Evolutionary conservation across 1,140 invertebrate species (phyloP).

Genomic region (Drosophila bocki): DNA sequence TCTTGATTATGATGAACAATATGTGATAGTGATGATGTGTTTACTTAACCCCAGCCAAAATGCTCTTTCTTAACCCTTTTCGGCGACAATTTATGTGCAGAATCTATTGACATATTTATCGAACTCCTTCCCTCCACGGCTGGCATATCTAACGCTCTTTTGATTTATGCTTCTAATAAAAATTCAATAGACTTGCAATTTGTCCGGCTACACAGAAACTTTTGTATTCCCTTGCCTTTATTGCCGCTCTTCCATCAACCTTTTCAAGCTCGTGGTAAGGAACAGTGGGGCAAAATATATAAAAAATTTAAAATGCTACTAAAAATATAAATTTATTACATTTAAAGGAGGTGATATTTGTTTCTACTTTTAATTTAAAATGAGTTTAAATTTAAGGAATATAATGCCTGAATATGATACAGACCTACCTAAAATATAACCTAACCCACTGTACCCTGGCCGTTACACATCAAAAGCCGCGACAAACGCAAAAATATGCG

Average conservation of each 20-base stretch:
- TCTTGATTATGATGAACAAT: constrained; percentile 9
- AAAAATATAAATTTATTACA: too few species aligned
- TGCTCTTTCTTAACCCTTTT: constrained; percentile 21
- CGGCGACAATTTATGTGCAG: constrained; percentile 29
- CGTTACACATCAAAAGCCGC: constrained; percentile 70
- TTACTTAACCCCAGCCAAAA: background rate
- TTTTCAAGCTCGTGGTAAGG: constrained; percentile 55
- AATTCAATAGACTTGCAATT: constrained; percentile 84
- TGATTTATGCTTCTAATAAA: constrained; percentile 83
- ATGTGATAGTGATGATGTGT: constrained; percentile 4
- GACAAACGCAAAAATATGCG: constrained; percentile 77
- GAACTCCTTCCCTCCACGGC: constrained; percentile 38
- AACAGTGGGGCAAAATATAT: constrained; percentile 33
- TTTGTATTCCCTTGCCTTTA: constrained; percentile 8
- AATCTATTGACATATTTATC: constrained; percentile 55
- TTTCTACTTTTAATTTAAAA: too few species aligned
- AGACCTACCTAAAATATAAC: background rate
- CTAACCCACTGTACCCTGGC: constrained; percentile 43
- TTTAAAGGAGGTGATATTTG: too few species aligned
- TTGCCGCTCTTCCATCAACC: constrained; percentile 16
- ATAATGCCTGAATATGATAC: background rate
- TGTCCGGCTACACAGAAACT: constrained; percentile 63
- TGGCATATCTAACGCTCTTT: constrained; percentile 55
- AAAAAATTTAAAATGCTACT: too few species aligned
- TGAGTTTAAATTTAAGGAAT: too few species aligned